A percentile compares a stretch with the other conserved stretches of the same genome.
phyloP scores from a whole-genome alignment of 2,113 vertebrate species.

The Myanophis thanlyinensis region DNA sequence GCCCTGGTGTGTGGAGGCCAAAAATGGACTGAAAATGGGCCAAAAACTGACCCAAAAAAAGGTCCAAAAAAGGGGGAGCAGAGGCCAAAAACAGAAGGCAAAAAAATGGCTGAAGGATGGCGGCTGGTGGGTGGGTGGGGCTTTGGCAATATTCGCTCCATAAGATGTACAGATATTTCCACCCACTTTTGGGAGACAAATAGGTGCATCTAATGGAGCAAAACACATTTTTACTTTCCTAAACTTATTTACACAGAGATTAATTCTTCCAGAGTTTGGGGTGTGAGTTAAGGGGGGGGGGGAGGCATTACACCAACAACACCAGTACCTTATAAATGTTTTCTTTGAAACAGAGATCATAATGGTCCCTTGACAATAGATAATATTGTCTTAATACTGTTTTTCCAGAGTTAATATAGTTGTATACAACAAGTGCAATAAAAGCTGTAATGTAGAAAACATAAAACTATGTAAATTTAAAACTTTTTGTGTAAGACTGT shows the following conservation, averaged over 20 bases:
- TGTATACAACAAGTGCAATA: neutral
- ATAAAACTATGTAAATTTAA: neutral
- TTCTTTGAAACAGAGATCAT: neutral
- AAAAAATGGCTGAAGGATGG: too few species aligned
- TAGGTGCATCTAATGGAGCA: too few species aligned
- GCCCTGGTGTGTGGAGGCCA: too few species aligned
- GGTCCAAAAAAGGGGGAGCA: too few species aligned
- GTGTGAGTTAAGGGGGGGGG: neutral
- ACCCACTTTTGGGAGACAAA: too few species aligned
- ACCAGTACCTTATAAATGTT: neutral
- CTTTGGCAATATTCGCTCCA: too few species aligned
- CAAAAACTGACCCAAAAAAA: too few species aligned
- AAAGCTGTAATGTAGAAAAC: neutral
- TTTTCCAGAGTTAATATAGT: neutral
- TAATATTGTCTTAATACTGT: neutral
- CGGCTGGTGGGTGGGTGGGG: too few species aligned
- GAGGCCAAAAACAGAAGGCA: too few species aligned
- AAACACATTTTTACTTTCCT: neutral
- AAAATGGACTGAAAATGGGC: too few species aligned
- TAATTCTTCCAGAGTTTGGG: neutral
- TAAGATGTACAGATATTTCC: too few species aligned
- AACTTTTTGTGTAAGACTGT: neutral
- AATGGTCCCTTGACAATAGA: neutral
- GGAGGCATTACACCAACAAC: neutral
- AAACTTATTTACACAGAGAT: neutral